These are phyloP conservation scores for Petaurus breviceps DNA, from an alignment of 2,113 vertebrate species.

Conservation along the genomic window DNA sequence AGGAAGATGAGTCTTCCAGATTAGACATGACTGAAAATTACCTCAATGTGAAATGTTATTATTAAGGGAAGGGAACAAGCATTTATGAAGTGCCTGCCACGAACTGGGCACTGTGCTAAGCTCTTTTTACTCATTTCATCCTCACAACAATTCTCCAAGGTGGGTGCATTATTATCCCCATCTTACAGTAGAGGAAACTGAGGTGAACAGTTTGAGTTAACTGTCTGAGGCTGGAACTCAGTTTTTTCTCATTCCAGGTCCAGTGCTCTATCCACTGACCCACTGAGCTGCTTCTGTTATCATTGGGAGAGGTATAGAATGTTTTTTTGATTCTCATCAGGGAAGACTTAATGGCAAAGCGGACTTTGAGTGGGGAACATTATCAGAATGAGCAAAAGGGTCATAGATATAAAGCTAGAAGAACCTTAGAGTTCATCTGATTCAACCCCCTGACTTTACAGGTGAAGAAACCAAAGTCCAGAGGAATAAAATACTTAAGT, in stretches of 20 bases:
- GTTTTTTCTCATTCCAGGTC: background rate
- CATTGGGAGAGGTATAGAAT: background rate
- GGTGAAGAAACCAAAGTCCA: background rate
- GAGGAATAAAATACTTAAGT: background rate
- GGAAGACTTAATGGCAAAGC: background rate
- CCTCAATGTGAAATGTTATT: background rate
- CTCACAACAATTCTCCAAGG: background rate
- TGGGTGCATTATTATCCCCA: background rate
- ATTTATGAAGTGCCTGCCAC: background rate
- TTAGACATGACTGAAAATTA: too few species aligned
- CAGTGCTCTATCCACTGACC: background rate
- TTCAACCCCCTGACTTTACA: background rate
- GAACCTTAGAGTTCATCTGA: background rate
- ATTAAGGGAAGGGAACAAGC: background rate
- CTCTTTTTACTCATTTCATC: background rate
- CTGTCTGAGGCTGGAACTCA: background rate
- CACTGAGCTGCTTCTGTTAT: background rate
- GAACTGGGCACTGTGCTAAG: background rate
- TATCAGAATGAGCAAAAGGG: too few species aligned
- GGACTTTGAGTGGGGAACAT: background rate
- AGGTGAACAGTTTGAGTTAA: background rate
- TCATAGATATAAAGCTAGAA: too few species aligned
- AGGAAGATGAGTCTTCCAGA: too few species aligned
- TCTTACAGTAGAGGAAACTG: background rate
- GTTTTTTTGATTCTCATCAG: background rate